These are phyloP conservation scores for Enteromius viviparus DNA, from an alignment of 2,797 vertebrate genomes.

Conservation along the genomic window DNA sequence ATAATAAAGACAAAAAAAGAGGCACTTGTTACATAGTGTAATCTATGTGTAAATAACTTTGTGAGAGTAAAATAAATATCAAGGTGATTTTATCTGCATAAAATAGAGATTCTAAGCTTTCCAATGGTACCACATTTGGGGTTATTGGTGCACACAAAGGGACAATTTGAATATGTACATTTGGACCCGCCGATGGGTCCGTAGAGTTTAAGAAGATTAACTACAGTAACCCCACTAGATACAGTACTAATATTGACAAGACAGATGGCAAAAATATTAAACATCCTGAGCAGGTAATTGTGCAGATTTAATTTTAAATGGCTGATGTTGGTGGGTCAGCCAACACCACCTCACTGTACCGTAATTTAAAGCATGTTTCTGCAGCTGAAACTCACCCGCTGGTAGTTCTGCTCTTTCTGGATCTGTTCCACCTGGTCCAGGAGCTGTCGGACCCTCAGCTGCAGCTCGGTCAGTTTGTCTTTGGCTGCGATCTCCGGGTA, in stretches of 20 bases:
- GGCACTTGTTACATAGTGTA: too few relatives aligned
- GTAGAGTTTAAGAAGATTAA: background rate
- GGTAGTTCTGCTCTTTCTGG: slow-evolving; percentile 97
- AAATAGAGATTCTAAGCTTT: too few relatives aligned
- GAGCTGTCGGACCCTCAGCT: slow-evolving; percentile 89
- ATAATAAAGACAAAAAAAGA: too few relatives aligned
- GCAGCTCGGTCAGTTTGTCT: slow-evolving; percentile 92
- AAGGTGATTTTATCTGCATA: too few relatives aligned
- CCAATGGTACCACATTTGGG: too few relatives aligned
- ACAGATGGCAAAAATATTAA: background rate
- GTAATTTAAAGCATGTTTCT: background rate
- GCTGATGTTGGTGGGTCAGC: background rate
- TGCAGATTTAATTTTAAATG: background rate
- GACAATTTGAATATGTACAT: too few relatives aligned
- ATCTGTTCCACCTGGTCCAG: slow-evolving; percentile 96
- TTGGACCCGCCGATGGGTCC: too few relatives aligned
- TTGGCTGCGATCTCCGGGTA: slow-evolving; percentile 96
- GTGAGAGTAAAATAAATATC: too few relatives aligned
- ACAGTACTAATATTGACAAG: background rate
- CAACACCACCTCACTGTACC: background rate
- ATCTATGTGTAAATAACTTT: too few relatives aligned
- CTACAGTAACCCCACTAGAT: background rate
- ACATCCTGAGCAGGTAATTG: background rate
- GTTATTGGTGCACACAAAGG: too few relatives aligned
- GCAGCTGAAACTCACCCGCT: slow-evolving; percentile 80